Evolutionary conservation across 1,140 invertebrate species (phyloP).

Genomic region (Acromyrmex heyeri): DNA sequence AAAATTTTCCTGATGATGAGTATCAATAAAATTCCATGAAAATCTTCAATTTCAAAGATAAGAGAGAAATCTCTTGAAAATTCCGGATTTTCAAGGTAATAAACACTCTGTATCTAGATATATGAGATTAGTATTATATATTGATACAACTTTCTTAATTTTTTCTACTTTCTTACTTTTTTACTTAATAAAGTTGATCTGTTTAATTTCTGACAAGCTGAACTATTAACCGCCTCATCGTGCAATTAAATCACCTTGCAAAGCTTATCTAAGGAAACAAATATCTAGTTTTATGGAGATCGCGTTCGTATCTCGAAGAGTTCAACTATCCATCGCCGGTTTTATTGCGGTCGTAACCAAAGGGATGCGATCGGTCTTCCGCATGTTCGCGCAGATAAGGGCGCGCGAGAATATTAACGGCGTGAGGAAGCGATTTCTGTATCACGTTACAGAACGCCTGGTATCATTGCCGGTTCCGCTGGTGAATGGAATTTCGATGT

Average conservation of each 20-base stretch:
- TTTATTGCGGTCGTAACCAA: conserved; percentile 34
- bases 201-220: neutral
- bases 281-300: neutral
- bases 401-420: conserved; percentile 16
- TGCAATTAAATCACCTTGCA: neutral
- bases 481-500: conserved; percentile 54
- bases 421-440: conserved; percentile 40
- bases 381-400: conserved; percentile 33
- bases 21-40: no score
- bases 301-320: neutral
- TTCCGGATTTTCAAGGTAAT: no score
- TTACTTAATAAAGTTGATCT: neutral
- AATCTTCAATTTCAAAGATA: no score
- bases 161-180: neutral
- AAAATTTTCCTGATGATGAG: no score
- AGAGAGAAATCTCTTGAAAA: no score
- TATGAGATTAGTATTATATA: neutral
- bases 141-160: neutral
- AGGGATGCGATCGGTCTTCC: conserved; percentile 51
- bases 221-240: neutral
- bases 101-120: no score
- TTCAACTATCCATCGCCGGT: neutral
- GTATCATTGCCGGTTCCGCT: neutral
- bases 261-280: neutral
- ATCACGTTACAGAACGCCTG: conserved; percentile 1